Conservation (phyloP, 2,888 invertebrate genomes). For the Acronicta aceris region DNA sequence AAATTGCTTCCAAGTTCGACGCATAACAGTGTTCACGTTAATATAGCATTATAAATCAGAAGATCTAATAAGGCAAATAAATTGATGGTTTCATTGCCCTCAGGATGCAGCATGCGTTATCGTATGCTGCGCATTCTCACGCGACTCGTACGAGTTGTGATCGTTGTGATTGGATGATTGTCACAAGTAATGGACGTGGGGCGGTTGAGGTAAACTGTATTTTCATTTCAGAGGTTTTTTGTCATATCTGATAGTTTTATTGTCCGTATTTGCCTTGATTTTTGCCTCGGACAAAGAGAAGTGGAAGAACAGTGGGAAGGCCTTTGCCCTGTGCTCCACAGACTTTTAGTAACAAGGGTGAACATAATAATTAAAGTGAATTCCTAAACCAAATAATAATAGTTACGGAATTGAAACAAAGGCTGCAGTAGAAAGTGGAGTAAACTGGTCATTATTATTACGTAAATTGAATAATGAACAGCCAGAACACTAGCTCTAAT, state of each 20-base stretch:
- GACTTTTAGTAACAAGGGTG: no score
- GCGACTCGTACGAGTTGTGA: constrained; percentile 66
- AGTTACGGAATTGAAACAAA: constrained; percentile 20
- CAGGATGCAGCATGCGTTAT: constrained; percentile 71
- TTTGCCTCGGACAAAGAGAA: neutral
- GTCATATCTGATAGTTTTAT: neutral
- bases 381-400: neutral
- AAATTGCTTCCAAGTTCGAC: constrained; percentile 13
- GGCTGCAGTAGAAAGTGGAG: constrained; percentile 45
- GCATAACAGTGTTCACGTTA: constrained; percentile 29
- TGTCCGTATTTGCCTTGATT: constrained; percentile 13
- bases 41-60: constrained; percentile 61
- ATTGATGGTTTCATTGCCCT: constrained; percentile 75
- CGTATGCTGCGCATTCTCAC: constrained; percentile 71
- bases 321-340: no score
- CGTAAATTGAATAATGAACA: constrained; percentile 56
- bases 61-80: constrained; percentile 60
- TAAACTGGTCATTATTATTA: constrained; percentile 38
- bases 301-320: no score
- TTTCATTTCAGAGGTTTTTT: constrained; percentile 12
- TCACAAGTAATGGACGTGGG: constrained; percentile 64
- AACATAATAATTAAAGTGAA: neutral
- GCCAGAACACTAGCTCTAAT: constrained; percentile 42
- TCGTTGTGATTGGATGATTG: constrained; percentile 78
- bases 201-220: constrained; percentile 43